phyloP scores from a whole-genome alignment of 2,888 invertebrate species.

The Platerodrilus igneus region DNA sequence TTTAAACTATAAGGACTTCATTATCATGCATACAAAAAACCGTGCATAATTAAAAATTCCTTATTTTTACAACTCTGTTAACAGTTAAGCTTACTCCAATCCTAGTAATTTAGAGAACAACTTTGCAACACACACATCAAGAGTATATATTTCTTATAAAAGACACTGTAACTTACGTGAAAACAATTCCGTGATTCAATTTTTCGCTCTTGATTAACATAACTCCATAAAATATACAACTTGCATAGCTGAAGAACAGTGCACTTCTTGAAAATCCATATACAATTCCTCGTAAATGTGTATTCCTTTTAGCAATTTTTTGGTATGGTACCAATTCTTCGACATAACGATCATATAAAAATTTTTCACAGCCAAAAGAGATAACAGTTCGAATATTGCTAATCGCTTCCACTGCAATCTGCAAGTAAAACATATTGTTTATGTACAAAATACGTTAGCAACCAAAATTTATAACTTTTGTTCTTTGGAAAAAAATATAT shows the following conservation, averaged over 20 bases:
- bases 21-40: too few relatives aligned
- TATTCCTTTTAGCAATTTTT: slow-evolving; percentile 53
- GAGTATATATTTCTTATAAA: too few relatives aligned
- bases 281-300: slow-evolving; percentile 64
- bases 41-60: too few relatives aligned
- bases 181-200: slow-evolving; percentile 57
- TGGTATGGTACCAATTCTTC: slow-evolving; percentile 58
- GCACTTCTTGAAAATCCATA: slow-evolving; percentile 66
- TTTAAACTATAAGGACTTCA: too few relatives aligned
- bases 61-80: too few relatives aligned
- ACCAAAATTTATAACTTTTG: too few relatives aligned
- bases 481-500: too few relatives aligned
- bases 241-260: slow-evolving; percentile 67
- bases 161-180: slow-evolving; percentile 74
- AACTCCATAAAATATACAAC: slow-evolving; percentile 69
- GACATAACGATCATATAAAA: slow-evolving; percentile 61
- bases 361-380: slow-evolving; percentile 65
- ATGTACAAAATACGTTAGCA: too few relatives aligned
- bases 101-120: too few relatives aligned
- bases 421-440: too few relatives aligned
- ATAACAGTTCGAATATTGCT: slow-evolving; percentile 73
- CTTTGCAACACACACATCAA: too few relatives aligned
- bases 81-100: too few relatives aligned
- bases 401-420: slow-evolving; percentile 74
- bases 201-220: slow-evolving; percentile 58